Base-by-base conservation (phyloP, 64 coral and sea anemone species). In the Actinia tenebrosa region DNA sequence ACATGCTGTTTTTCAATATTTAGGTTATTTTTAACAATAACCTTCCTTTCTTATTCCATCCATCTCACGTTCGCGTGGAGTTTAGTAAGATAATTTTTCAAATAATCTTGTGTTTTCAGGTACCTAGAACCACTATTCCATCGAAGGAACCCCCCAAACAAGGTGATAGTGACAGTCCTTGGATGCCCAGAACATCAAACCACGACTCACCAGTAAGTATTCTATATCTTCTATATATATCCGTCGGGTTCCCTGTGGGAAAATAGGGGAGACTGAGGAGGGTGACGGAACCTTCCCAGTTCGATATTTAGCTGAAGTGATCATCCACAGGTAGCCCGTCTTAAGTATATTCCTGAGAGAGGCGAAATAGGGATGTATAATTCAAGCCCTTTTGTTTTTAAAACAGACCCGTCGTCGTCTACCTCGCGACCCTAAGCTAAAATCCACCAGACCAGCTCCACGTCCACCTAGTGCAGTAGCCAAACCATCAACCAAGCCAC, bases 341-440 rank as follows among this genome's bases (percentile, higher is more conserved):
- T 5, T 19, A 66, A 22, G 5, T 14, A 14, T 64, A 20, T 64
- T 14, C 61, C 8, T 0, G 5, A 8, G 22, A 8, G 20, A 66
- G 17, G 3, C 5, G 1, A 3, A 66, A 11, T 10, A 58, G 56
- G 56, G 25, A 42, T 8, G 9, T n/a, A 13, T 3, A 75, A 16
- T 0, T 75, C n/a, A 42, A 75, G 0, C 10, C 2, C 13, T 15
- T 37, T 14, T 75, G 2, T 75, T 42, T 75, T 75, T 75, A 3
- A 9, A 75, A 26, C 44, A 91, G 89, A 86, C 68, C 43, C 82
- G 72, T 13, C 83, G 89, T 17, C 64, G 83, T 44, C 79, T 81
- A 53, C 79, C 79, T 52, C 79, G 44, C 17, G 50, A 81, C 44
- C 79, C 79, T 53, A 81, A 53, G 22, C 79, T 53, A 2, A 81